A percentile compares a stretch with the other conserved stretches of the same genome.
Conservation (phyloP, 2,797 vertebrate species). For the Oophaga sylvatica region DNA sequence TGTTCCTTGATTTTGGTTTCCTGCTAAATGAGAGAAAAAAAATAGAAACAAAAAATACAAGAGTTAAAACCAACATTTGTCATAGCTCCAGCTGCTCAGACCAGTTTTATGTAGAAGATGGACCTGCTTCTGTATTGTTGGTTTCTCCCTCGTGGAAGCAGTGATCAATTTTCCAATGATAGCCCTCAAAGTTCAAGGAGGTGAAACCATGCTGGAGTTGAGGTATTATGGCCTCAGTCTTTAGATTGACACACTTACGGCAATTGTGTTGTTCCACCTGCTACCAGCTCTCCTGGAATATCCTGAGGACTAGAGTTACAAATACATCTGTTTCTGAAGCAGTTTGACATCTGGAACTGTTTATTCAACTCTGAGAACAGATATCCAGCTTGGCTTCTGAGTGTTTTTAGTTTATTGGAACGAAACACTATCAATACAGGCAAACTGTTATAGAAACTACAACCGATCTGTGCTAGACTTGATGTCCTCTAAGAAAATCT, state of each 20-base stretch:
- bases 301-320: constrained; percentile 34
- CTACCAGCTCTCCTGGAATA: constrained; percentile 39
- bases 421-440: constrained; percentile 16
- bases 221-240: constrained; percentile 11
- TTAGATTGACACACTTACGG: background rate
- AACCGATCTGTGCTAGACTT: constrained; percentile 3
- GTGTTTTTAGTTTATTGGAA: constrained; percentile 19
- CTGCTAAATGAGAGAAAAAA: background rate
- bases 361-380: constrained; percentile 27
- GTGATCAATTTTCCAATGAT: background rate
- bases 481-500: background rate
- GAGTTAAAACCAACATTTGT: too few relatives aligned
- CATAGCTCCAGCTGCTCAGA: background rate
- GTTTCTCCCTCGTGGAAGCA: background rate
- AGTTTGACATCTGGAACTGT: constrained; percentile 51
- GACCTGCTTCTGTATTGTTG: background rate
- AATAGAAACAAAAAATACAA: background rate
- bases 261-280: constrained; percentile 56
- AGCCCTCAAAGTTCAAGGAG: background rate
- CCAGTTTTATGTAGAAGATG: too few relatives aligned
- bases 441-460: constrained; percentile 22
- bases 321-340: constrained; percentile 50
- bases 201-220: background rate
- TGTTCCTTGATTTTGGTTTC: background rate
- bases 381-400: constrained; percentile 27